Evolutionary conservation across 1,140 invertebrate species (phyloP).

Genomic region (Temnothorax curvispinosus): DNA sequence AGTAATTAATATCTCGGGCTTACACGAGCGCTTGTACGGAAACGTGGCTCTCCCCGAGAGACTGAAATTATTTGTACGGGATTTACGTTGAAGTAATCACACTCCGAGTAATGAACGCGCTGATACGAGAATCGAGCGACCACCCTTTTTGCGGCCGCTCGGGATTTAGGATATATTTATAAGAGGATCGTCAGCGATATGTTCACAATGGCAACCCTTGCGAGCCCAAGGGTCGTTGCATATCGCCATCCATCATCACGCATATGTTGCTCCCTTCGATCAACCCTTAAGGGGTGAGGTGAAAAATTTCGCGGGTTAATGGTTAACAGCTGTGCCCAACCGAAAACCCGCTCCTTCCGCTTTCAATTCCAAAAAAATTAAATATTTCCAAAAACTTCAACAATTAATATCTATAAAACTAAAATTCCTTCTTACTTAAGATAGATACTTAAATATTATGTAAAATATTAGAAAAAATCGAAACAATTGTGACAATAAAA

Average conservation of each 20-base stretch:
- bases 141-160: neutral
- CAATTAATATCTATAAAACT: neutral
- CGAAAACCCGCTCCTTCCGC: neutral
- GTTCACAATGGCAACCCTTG: constrained; percentile 49
- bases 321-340: constrained; percentile 53
- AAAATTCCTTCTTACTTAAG: neutral
- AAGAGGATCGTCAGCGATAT: constrained; percentile 54
- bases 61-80: neutral
- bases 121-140: neutral
- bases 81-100: constrained; percentile 26
- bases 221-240: constrained; percentile 62
- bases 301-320: constrained; percentile 60
- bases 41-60: neutral
- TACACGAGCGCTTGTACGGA: neutral
- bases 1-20: constrained; percentile 21
- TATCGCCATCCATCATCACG: constrained; percentile 71
- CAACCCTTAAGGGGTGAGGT: constrained; percentile 55
- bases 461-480: neutral
- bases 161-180: constrained; percentile 34
- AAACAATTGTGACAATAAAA: neutral
- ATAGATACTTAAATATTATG: neutral
- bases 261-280: constrained; percentile 71
- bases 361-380: neutral
- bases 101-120: constrained; percentile 19
- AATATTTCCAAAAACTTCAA: neutral